A percentile compares a stretch with the other conserved stretches of the same genome.
phyloP scores from a whole-genome alignment of 2,797 vertebrate genomes.

The Trichosurus vulpecula region DNA sequence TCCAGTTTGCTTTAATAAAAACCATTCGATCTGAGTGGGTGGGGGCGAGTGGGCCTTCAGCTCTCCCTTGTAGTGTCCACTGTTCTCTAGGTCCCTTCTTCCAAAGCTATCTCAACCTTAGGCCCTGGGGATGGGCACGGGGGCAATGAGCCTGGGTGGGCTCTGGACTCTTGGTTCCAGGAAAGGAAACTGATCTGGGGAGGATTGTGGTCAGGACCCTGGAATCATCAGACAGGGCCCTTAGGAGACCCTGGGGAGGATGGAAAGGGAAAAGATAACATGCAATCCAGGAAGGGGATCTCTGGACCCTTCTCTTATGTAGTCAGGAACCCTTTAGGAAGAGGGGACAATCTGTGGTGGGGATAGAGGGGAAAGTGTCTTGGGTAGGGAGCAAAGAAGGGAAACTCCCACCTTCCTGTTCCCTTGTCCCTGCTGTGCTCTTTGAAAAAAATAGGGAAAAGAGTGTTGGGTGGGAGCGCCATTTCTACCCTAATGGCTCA shows the following conservation, averaged over 20 bases:
- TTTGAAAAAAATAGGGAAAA: not conserved
- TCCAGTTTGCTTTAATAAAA: slow-evolving; percentile 73
- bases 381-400: not conserved
- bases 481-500: not conserved
- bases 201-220: not conserved
- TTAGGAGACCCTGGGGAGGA: not conserved
- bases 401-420: not conserved
- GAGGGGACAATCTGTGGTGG: not conserved
- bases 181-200: not conserved
- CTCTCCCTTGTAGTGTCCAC: not conserved
- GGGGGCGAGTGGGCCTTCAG: slow-evolving; percentile 22
- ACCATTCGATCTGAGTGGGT: slow-evolving; percentile 75
- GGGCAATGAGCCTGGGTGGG: not conserved
- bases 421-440: slow-evolving; percentile 41
- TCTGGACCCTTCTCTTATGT: not conserved
- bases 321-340: not conserved
- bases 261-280: accelerated
- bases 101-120: not conserved
- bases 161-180: not conserved
- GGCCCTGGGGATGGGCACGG: not conserved
- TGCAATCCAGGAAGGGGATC: not conserved
- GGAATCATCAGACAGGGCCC: not conserved
- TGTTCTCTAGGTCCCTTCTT: not conserved
- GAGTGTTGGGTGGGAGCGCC: not conserved
- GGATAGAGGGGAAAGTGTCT: not conserved